These are phyloP conservation scores for Unio pictorum DNA, from an alignment of 2,888 invertebrate species.

Conservation along the genomic window DNA sequence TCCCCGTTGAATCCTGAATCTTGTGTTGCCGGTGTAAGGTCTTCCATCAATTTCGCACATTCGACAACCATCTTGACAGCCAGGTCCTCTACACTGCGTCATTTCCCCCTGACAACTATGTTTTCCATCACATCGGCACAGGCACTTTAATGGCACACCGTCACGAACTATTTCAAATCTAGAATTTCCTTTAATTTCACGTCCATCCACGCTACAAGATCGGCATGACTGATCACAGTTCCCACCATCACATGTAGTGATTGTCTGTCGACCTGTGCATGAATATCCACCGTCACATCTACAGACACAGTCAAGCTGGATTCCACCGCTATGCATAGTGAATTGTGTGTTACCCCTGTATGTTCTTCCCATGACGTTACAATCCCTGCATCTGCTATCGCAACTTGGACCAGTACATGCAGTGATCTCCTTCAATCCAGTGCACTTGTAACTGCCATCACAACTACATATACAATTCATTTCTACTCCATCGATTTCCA, in stretches of 20 bases:
- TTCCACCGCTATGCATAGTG: slow-evolving; percentile 38
- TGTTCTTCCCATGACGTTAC: slow-evolving; percentile 26
- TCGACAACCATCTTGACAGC: slow-evolving; percentile 38
- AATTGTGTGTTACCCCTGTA: slow-evolving; percentile 42
- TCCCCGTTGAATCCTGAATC: slow-evolving; percentile 42
- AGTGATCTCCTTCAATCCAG: slow-evolving; percentile 11
- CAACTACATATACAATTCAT: slow-evolving; percentile 55
- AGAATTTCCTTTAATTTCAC: slow-evolving; percentile 13
- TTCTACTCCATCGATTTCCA: slow-evolving; percentile 25
- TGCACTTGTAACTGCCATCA: slow-evolving; percentile 39
- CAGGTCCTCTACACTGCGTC: slow-evolving; percentile 37
- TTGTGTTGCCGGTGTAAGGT: slow-evolving; percentile 45
- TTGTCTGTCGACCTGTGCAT: slow-evolving; percentile 20
- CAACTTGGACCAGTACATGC: slow-evolving; percentile 13
- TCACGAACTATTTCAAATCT: slow-evolving; percentile 15
- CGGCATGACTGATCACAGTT: slow-evolving; percentile 14
- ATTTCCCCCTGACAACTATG: slow-evolving; percentile 42
- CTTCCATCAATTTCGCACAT: slow-evolving; percentile 43
- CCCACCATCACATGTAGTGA: slow-evolving; percentile 10
- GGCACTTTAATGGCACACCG: slow-evolving; percentile 24
- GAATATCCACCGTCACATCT: slow-evolving; percentile 41
- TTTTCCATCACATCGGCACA: slow-evolving; percentile 57
- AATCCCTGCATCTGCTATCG: slow-evolving; percentile 17
- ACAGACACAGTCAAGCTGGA: slow-evolving; percentile 53
- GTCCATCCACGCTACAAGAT: slow-evolving; percentile 30